Evolutionary conservation across 53 echinoderm and acorn worm genomes (phyloP).

Genomic region (Holothuria leucospilota): DNA sequence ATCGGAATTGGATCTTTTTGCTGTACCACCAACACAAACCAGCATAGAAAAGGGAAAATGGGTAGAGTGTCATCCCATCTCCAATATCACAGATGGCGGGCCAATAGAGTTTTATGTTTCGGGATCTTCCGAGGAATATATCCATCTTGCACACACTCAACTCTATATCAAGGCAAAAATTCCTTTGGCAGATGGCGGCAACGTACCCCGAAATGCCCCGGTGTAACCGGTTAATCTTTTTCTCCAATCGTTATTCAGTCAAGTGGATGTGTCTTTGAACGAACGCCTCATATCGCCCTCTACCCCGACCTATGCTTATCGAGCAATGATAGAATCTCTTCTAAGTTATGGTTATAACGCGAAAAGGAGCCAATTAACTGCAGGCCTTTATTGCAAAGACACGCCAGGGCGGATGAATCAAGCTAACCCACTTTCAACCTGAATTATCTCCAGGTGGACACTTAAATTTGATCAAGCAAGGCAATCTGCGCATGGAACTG

Average conservation of each 20-base stretch:
- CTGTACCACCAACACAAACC: no score
- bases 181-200: not conserved
- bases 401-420: constrained; percentile 55
- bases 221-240: constrained; percentile 50
- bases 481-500: no score
- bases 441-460: no score
- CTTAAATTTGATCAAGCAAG: no score
- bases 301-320: no score
- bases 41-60: no score
- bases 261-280: no score
- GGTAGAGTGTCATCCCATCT: no score
- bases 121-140: constrained; percentile 63
- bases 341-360: constrained; percentile 64
- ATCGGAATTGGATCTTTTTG: not conserved
- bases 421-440: not conserved
- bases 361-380: constrained; percentile 20
- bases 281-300: no score
- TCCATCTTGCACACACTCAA: constrained; percentile 60
- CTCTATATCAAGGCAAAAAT: constrained; percentile 59
- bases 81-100: not conserved
- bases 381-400: constrained; percentile 2
- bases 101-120: constrained; percentile 60
- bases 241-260: constrained; percentile 35
- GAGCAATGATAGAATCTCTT: no score
- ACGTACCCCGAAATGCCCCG: not conserved